Evolutionary conservation across 2,888 invertebrate genomes (phyloP).

Genomic region (Dasysyrphus albostriatus): DNA sequence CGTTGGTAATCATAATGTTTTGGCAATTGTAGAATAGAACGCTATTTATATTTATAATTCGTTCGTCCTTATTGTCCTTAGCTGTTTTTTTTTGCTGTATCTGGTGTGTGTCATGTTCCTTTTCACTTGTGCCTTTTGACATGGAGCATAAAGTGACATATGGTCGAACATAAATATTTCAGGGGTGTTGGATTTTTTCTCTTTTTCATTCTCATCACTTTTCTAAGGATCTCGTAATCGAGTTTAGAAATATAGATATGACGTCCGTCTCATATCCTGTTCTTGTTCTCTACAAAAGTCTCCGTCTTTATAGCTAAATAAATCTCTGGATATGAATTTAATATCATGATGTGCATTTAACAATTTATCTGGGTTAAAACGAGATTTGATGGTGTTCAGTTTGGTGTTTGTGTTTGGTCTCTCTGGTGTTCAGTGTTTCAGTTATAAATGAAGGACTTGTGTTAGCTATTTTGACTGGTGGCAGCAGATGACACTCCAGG

Average conservation of each 20-base stretch:
- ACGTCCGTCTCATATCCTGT: constrained; percentile 25
- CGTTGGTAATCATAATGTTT: constrained; percentile 74
- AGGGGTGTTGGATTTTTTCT: neutral
- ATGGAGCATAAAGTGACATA: constrained; percentile 65
- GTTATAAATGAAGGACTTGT: constrained; percentile 26
- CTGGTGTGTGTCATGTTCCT: constrained; percentile 15
- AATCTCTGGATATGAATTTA: constrained; percentile 69
- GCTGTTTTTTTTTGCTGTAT: neutral
- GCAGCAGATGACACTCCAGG: constrained; percentile 29
- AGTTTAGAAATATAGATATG: constrained; percentile 47
- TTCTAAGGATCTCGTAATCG: constrained; percentile 53
- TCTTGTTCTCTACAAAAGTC: constrained; percentile 37
- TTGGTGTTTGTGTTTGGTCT: neutral
- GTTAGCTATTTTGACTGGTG: constrained; percentile 25
- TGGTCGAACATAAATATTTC: constrained; percentile 69
- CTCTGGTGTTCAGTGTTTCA: neutral
- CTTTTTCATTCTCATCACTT: neutral
- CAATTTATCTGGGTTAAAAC: constrained; percentile 65
- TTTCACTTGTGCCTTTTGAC: constrained; percentile 54
- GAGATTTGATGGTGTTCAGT: constrained; percentile 64
- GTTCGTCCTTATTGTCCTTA: constrained; percentile 25
- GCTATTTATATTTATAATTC: constrained; percentile 32
- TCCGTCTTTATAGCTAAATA: constrained; percentile 34
- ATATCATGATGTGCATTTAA: constrained; percentile 70
- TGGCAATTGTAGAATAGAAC: constrained; percentile 64